Evolutionary conservation across 1,140 invertebrate species (phyloP).

Genomic region (Lamellibrachia luymesi): DNA sequence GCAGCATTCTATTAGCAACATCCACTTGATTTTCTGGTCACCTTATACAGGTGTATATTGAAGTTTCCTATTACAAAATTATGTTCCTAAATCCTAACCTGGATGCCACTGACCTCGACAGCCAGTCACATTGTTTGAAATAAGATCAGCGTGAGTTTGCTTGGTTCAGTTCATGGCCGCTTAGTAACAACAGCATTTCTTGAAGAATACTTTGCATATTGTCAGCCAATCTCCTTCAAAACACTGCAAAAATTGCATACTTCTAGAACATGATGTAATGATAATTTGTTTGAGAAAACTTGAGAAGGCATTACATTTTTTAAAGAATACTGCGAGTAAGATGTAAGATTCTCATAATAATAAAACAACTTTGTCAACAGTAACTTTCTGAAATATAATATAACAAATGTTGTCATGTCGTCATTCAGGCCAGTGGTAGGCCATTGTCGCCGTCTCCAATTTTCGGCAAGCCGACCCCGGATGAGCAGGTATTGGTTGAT

Average conservation of each 20-base stretch:
- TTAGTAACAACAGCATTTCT: neutral
- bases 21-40: too few species aligned
- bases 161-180: too few species aligned
- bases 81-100: neutral
- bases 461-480: conserved; percentile 43
- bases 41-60: neutral
- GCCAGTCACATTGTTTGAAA: too few species aligned
- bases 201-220: neutral
- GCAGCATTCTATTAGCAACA: neutral
- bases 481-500: conserved; percentile 43
- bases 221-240: neutral
- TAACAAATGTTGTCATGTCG: neutral
- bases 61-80: neutral
- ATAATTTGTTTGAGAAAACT: too few species aligned
- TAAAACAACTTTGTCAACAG: too few species aligned
- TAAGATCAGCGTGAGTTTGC: too few species aligned
- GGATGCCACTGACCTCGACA: neutral
- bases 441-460: conserved; percentile 12
- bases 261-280: too few species aligned
- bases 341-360: too few species aligned
- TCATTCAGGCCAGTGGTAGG: neutral
- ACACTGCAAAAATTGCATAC: too few species aligned
- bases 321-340: too few species aligned
- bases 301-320: too few species aligned
- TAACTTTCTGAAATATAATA: neutral